A percentile compares a stretch with the other conserved stretches of the same genome.
phyloP scores from a whole-genome alignment of 30 jellyfish, hydroid and myxozoan species.

The Euphysa ruthae region DNA sequence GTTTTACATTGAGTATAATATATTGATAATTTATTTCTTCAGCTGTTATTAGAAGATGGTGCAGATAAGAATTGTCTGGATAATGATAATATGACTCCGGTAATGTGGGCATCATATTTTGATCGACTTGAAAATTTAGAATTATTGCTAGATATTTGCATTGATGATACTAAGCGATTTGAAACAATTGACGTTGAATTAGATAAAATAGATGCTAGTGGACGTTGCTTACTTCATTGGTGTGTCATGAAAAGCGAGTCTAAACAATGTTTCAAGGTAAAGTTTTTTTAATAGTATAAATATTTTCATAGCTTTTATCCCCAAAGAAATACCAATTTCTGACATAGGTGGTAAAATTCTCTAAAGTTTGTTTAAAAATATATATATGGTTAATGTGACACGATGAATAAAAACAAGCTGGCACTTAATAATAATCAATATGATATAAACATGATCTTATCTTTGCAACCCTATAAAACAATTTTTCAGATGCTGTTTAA shows the following conservation, averaged over 20 bases:
- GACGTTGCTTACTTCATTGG: constrained; percentile 61
- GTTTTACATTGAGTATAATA: too few relatives aligned
- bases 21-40: neutral
- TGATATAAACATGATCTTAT: too few relatives aligned
- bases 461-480: too few relatives aligned
- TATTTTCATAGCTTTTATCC: too few relatives aligned
- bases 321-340: too few relatives aligned
- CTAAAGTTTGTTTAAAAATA: too few relatives aligned
- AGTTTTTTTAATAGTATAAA: neutral
- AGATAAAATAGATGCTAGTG: constrained; percentile 37
- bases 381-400: too few relatives aligned
- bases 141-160: constrained; percentile 28
- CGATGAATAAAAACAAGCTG: too few relatives aligned
- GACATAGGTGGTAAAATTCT: too few relatives aligned
- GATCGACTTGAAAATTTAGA: constrained; percentile 68
- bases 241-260: constrained; percentile 37
- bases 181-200: constrained; percentile 53
- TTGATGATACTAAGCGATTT: constrained; percentile 20
- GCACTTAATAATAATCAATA: too few relatives aligned
- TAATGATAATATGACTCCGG: constrained; percentile 70
- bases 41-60: constrained; percentile 54
- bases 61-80: constrained; percentile 55
- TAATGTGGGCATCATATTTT: constrained; percentile 89
- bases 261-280: constrained; percentile 51
- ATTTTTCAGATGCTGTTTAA: constrained; percentile 33